phyloP scores from a whole-genome alignment of 64 coral and sea anemone species.

The Stylophora pistillata region DNA sequence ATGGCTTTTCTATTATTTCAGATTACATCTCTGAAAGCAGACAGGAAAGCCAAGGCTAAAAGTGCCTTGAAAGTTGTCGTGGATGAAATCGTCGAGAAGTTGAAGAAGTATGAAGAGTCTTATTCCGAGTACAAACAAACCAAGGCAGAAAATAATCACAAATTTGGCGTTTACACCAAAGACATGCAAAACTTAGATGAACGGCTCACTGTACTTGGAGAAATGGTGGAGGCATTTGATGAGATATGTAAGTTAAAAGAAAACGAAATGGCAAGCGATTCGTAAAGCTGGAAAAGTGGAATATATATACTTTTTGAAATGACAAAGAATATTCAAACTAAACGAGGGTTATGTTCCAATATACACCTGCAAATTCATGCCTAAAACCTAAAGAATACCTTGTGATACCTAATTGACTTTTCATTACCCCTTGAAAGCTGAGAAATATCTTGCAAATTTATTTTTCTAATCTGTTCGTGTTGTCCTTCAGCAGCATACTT shows the following conservation, averaged over 20 bases:
- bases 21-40: slow-evolving; percentile 50
- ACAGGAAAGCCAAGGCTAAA: slow-evolving; percentile 33
- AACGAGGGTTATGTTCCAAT: too few species aligned
- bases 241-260: slow-evolving; percentile 69
- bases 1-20: not conserved
- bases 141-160: slow-evolving; percentile 70
- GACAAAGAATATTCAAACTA: too few species aligned
- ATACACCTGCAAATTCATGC: too few species aligned
- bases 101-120: slow-evolving; percentile 54
- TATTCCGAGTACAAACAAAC: slow-evolving; percentile 48
- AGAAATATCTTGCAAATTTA: too few species aligned
- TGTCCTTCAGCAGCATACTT: too few species aligned
- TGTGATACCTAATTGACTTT: too few species aligned
- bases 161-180: slow-evolving; percentile 50
- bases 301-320: not conserved
- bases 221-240: slow-evolving; percentile 84
- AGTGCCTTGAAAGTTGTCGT: slow-evolving; percentile 56
- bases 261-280: not conserved
- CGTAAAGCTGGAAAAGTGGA: not conserved
- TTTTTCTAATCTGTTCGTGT: too few species aligned
- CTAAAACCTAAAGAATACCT: too few species aligned
- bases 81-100: slow-evolving; percentile 45
- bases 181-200: slow-evolving; percentile 59
- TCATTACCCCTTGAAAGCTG: too few species aligned
- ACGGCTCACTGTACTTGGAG: slow-evolving; percentile 60